Percentiles rank a stretch among this genome's conserved stretches.
phyloP scores from a whole-genome alignment of 1,140 invertebrate species.

The Coboldia fuscipes region DNA sequence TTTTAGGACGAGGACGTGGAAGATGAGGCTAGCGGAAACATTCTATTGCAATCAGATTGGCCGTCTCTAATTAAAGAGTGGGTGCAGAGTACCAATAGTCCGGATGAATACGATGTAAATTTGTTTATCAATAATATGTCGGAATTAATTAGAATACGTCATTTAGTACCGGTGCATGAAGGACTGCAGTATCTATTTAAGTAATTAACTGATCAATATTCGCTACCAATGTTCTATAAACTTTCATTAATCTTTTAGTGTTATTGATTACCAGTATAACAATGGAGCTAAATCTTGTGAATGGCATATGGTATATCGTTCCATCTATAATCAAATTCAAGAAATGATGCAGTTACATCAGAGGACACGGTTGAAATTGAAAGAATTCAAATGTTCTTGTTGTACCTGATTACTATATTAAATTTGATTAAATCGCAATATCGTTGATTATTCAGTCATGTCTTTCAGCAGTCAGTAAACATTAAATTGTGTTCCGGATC shows the following conservation, averaged over 20 bases:
- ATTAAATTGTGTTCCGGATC: no score
- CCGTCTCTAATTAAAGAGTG: slow-evolving; percentile 18
- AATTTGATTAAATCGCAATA: no score
- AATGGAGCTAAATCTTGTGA: slow-evolving; percentile 9
- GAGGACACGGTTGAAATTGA: no score
- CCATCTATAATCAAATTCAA: no score
- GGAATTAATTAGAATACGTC: slow-evolving; percentile 7
- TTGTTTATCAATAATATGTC: slow-evolving; percentile 7
- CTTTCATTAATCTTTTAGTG: slow-evolving; percentile 3
- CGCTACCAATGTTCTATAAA: neutral
- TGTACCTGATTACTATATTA: no score
- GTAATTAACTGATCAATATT: slow-evolving; percentile 8
- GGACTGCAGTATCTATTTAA: slow-evolving; percentile 20
- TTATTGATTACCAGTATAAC: slow-evolving; percentile 12
- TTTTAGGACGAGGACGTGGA: no score
- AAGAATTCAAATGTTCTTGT: no score
- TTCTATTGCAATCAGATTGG: slow-evolving; percentile 4
- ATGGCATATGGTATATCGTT: slow-evolving; percentile 22
- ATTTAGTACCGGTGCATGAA: slow-evolving; percentile 16
- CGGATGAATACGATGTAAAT: slow-evolving; percentile 18
- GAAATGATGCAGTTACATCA: no score
- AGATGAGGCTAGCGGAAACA: no score
- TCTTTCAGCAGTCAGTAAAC: no score
- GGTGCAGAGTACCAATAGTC: slow-evolving; percentile 14
- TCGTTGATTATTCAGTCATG: no score